phyloP scores from a whole-genome alignment of 2,797 vertebrate genomes.

The Periparus ater region DNA sequence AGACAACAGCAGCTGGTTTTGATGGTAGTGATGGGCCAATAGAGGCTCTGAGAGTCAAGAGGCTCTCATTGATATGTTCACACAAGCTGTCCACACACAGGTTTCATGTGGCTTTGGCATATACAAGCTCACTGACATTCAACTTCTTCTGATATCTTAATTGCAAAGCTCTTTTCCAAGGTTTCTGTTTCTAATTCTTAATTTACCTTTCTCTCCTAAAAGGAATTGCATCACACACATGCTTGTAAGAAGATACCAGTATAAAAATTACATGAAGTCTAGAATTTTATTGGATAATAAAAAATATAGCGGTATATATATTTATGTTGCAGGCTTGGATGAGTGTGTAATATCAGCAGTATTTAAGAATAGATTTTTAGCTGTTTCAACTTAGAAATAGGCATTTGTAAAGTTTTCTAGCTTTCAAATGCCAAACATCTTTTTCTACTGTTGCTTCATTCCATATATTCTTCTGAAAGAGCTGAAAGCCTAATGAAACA shows the following conservation, averaged over 20 bases:
- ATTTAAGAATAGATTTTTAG: background rate
- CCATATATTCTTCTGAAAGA: background rate
- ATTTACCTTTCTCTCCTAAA: background rate
- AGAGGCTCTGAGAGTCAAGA: background rate
- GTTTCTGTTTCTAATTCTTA: background rate
- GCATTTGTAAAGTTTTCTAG: background rate
- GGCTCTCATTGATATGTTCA: background rate
- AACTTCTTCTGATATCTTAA: background rate
- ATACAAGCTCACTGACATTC: background rate
- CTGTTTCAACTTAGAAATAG: background rate
- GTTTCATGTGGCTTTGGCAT: background rate
- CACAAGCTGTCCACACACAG: background rate
- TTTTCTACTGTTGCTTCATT: background rate
- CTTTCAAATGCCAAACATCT: background rate
- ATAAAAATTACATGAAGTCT: background rate
- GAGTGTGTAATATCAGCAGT: background rate
- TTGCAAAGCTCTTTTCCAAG: background rate
- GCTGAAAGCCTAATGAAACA: background rate
- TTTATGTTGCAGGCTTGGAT: background rate
- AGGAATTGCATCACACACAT: background rate
- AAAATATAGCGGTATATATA: background rate
- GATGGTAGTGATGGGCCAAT: background rate
- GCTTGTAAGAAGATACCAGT: background rate
- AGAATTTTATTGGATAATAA: background rate
- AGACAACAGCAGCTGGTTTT: background rate